A percentile compares a stretch with the other conserved stretches of the same genome.
These are phyloP conservation scores for Toxonevra muliebris DNA, from an alignment of 2,888 invertebrate species.

Conservation along the genomic window DNA sequence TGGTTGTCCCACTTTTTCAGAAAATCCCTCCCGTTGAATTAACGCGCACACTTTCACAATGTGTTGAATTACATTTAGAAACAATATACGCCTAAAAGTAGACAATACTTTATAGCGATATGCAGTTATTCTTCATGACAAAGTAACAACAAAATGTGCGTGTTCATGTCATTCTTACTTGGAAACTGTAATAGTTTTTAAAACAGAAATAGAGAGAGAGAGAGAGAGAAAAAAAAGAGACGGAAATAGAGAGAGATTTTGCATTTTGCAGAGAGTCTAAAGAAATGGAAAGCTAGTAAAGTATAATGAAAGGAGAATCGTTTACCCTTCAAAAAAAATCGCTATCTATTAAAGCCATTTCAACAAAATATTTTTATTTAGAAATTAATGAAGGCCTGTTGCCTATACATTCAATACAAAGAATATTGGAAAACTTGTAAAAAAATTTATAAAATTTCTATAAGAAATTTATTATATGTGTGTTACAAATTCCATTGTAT, in stretches of 20 bases:
- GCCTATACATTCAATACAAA: constrained; percentile 2
- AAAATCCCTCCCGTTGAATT: too few species aligned
- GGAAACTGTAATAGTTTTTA: constrained; percentile 35
- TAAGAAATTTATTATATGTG: not conserved
- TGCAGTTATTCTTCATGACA: too few species aligned
- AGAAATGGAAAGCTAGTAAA: too few species aligned
- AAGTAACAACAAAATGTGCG: constrained; percentile 40
- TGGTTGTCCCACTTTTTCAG: too few species aligned
- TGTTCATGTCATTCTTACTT: constrained; percentile 45
- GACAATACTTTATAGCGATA: not conserved
- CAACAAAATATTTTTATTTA: too few species aligned
- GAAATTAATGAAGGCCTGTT: not conserved
- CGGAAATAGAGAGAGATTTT: constrained; percentile 43
- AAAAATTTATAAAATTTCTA: too few species aligned
- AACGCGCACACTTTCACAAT: too few species aligned
- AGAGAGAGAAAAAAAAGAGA: constrained; percentile 20
- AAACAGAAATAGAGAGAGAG: constrained; percentile 22
- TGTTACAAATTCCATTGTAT: not conserved
- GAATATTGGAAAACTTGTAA: not conserved
- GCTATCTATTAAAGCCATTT: too few species aligned
- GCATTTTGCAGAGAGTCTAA: not conserved
- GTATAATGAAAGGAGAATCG: too few species aligned
- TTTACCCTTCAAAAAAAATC: too few species aligned
- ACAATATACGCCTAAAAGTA: constrained; percentile 7
- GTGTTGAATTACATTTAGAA: too few species aligned